These are phyloP conservation scores for Sylvia atricapilla DNA, from an alignment of 2,113 vertebrate species.

Conservation along the genomic window DNA sequence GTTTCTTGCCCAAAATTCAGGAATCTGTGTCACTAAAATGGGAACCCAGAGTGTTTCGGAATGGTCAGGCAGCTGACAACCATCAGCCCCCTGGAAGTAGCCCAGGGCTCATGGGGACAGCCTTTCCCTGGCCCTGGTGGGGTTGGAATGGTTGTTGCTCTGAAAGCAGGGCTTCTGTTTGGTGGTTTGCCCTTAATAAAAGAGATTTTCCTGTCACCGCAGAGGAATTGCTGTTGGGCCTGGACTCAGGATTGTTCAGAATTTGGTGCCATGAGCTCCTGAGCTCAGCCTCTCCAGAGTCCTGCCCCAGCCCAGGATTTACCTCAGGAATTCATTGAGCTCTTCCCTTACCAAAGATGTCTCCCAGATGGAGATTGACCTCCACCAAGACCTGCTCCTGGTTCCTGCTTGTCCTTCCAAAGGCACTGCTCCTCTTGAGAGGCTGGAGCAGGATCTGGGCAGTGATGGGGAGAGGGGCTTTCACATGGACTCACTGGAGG, in stretches of 20 bases:
- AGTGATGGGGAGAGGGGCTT: background rate
- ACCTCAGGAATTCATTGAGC: background rate
- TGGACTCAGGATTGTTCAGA: background rate
- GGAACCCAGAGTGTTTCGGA: background rate
- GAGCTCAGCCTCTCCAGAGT: background rate
- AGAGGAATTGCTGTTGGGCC: background rate
- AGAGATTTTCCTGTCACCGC: background rate
- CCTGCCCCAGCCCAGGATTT: background rate
- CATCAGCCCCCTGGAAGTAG: background rate
- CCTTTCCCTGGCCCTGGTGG: background rate
- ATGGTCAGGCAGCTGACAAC: background rate
- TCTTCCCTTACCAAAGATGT: rapidly evolving
- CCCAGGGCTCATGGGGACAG: background rate
- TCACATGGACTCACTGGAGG: rapidly evolving
- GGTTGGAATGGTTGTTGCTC: background rate
- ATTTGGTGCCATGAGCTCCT: background rate
- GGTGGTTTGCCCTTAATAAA: slow-evolving; percentile 25
- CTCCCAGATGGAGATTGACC: background rate
- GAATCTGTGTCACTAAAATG: background rate
- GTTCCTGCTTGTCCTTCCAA: rapidly evolving
- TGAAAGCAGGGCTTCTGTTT: background rate
- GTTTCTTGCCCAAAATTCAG: background rate
- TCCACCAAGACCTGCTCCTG: background rate
- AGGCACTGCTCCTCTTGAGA: background rate
- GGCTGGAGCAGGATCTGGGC: background rate